Evolutionary conservation across 2,113 vertebrate species (phyloP), one percentile per base, ranked within the genome.

Genomic region (Hipposideros armiger): DNA sequence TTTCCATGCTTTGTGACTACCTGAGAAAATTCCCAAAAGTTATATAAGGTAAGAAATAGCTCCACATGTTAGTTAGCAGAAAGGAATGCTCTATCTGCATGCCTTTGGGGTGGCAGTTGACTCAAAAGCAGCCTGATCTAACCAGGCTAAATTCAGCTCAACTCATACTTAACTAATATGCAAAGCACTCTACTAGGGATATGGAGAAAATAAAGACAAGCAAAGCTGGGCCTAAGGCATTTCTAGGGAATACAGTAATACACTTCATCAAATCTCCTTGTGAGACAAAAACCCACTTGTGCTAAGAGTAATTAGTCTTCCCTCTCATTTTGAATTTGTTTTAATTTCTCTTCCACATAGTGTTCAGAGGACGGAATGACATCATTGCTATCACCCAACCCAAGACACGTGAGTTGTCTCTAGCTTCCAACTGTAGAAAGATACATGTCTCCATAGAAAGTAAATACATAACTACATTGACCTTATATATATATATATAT

Each of bases 311-410:
- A 77, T 36, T 58, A 50, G 40, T 22, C 40, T 85, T 36, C 40
- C 4, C 3, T 80, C 36, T 88, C 30, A 28, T 54, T 83, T 82
- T 94, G 40, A 28, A 91, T 76, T 92, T 93, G 54, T 72, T 67
- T 88, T 81, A 81, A 93, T 14, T 66, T 83, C 40, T 90, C 45
- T 87, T 91, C 67, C 45, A 95, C 90, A 90, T 16, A 64, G 32
- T 1, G 9, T 76, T 88, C 45, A 85, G 40, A 92, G 11, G 16
- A 72, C n/a, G 30, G 24, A 60, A 58, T 92, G 54, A 87, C 22
- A 80, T 76, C 40, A 76, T 20, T 80, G n/a, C 24, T 84, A 66
- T 69, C 78, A 58, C 13, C 32, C 60, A 64, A 45, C 52, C 60
- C 9, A 89, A 96, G 32, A 52, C 32, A 72, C 26, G 1, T 67